Conservation (phyloP, 2,888 invertebrate species). For the Cosmorhoe ocellata region DNA sequence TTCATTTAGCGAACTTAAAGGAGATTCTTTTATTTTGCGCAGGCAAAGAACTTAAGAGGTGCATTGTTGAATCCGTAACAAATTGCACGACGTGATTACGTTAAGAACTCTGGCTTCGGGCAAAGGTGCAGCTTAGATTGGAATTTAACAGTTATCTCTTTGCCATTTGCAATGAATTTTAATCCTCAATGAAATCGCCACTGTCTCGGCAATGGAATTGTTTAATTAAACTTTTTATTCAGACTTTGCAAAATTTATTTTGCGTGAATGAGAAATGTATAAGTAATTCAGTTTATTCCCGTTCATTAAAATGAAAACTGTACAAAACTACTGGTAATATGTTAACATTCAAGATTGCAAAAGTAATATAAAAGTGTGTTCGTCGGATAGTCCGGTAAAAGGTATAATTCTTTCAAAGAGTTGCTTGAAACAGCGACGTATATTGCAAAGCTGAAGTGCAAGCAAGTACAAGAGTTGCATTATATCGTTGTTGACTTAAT, state of each 20-base stretch:
- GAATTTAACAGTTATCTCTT: constrained; percentile 60
- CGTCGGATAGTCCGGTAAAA: not conserved
- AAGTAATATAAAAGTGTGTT: not conserved
- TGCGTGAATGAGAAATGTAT: not conserved
- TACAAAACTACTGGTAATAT: too few relatives aligned
- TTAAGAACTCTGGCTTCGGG: constrained; percentile 57
- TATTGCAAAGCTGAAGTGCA: constrained; percentile 13
- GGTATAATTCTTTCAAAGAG: constrained; percentile 6
- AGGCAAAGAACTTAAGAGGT: constrained; percentile 73
- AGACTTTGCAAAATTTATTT: constrained; percentile 4
- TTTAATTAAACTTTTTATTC: constrained; percentile 36
- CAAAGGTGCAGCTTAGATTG: constrained; percentile 60
- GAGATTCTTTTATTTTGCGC: constrained; percentile 71
- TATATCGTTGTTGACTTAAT: constrained; percentile 39
- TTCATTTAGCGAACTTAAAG: constrained; percentile 79
- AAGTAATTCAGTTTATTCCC: too few relatives aligned
- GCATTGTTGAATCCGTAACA: constrained; percentile 81
- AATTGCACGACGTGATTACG: constrained; percentile 77
- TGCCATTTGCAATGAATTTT: constrained; percentile 48
- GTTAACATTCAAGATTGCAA: not conserved
- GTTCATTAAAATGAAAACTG: too few relatives aligned
- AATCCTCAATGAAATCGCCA: constrained; percentile 40
- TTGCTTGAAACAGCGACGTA: constrained; percentile 13
- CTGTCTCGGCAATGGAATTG: constrained; percentile 24
- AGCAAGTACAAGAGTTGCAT: constrained; percentile 26